Evolutionary conservation across 2,888 invertebrate genomes (phyloP).

Genomic region (Lepidocyrtoides sp.): DNA sequence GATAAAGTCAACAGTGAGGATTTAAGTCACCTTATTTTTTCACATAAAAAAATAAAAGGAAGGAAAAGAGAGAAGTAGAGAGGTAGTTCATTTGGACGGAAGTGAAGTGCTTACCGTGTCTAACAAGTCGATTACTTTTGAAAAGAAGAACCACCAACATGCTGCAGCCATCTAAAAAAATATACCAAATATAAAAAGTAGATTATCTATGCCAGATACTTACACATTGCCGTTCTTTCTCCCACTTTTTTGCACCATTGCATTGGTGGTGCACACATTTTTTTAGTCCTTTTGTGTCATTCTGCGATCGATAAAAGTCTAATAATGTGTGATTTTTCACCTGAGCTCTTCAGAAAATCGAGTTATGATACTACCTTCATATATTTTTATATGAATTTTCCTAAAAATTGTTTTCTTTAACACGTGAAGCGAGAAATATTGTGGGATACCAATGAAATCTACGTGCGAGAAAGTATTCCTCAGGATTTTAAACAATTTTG

Average conservation of each 20-base stretch:
- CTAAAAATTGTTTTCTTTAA: background rate
- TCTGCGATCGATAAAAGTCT: background rate
- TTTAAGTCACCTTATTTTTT: background rate
- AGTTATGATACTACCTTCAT: slow-evolving; percentile 14
- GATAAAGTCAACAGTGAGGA: no score
- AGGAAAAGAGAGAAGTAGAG: background rate
- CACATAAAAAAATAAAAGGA: no score
- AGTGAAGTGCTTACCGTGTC: slow-evolving; percentile 88
- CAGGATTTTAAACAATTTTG: no score
- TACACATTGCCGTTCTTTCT: background rate
- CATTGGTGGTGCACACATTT: slow-evolving; percentile 25
- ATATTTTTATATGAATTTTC: slow-evolving; percentile 1
- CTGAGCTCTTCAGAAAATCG: slow-evolving; percentile 32
- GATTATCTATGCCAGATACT: slow-evolving; percentile 13
- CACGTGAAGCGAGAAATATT: background rate
- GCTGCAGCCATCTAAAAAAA: slow-evolving; percentile 87
- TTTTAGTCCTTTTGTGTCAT: background rate
- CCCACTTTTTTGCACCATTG: slow-evolving; percentile 30
- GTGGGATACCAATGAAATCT: slow-evolving; percentile 2
- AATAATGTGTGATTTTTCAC: slow-evolving; percentile 45
- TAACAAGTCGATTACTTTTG: slow-evolving; percentile 89
- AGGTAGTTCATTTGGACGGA: slow-evolving; percentile 5
- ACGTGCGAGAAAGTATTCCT: no score
- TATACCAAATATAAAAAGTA: slow-evolving; percentile 59
- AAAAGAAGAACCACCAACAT: slow-evolving; percentile 89